phyloP scores from a whole-genome alignment of 2,113 vertebrate genomes.

The Prunella fulvescens region DNA sequence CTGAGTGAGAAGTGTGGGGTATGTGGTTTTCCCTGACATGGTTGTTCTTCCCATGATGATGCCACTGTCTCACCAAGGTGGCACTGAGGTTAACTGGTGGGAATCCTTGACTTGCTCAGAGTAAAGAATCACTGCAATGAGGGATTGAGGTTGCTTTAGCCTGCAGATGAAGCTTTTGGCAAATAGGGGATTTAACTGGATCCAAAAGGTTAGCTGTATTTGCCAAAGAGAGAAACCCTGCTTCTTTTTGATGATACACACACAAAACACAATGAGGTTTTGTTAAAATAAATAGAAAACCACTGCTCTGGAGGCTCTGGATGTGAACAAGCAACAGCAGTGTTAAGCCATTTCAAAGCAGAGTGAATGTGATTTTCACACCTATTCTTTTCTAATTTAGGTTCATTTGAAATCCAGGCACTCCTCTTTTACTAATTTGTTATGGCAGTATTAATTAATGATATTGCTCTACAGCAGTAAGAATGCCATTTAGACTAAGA shows the following conservation, averaged over 20 bases:
- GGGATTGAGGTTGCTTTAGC: neutral
- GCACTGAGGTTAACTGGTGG: neutral
- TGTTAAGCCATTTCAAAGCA: conserved; percentile 66
- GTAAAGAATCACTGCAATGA: neutral
- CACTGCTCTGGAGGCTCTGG: neutral
- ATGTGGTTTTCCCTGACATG: neutral
- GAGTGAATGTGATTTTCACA: conserved; percentile 71
- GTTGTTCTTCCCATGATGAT: neutral
- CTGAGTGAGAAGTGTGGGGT: neutral
- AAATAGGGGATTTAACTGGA: neutral
- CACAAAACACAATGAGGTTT: neutral
- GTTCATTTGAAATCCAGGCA: conserved; percentile 61
- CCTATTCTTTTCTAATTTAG: conserved; percentile 68
- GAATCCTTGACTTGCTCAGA: neutral
- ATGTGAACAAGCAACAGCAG: conserved; percentile 33
- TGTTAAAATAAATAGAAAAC: neutral
- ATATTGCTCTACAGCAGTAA: conserved; percentile 70
- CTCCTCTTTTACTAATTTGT: conserved; percentile 75
- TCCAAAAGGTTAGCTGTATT: neutral
- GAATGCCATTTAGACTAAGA: conserved; percentile 76
- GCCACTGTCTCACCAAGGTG: neutral
- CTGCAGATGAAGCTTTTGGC: neutral
- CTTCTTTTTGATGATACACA: neutral
- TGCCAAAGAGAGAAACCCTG: neutral
- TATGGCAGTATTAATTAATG: conserved; percentile 86